These are phyloP conservation scores for Nemotelus nigrinus DNA, from an alignment of 2,888 invertebrate species.

Conservation along the genomic window DNA sequence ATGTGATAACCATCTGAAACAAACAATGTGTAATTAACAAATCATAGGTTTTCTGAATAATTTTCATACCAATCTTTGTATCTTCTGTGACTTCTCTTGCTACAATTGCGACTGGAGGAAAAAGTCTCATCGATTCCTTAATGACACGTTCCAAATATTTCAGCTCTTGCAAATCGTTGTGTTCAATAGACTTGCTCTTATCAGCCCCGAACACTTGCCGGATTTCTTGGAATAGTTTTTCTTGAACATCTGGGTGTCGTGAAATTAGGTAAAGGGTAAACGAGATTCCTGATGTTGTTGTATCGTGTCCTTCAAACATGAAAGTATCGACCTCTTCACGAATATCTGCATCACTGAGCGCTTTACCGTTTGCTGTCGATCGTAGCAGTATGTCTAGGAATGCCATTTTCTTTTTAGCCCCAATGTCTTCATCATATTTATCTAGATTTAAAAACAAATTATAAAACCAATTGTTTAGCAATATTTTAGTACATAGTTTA, in stretches of 20 bases:
- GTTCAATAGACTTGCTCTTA: constrained; percentile 51
- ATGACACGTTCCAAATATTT: constrained; percentile 71
- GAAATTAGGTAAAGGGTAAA: constrained; percentile 58
- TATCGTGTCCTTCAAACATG: constrained; percentile 71
- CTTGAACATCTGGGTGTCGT: constrained; percentile 58
- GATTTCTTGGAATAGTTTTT: constrained; percentile 58
- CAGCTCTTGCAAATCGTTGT: constrained; percentile 55
- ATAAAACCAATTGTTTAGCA: not conserved
- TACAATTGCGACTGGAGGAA: constrained; percentile 73
- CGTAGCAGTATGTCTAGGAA: constrained; percentile 74
- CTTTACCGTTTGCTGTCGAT: constrained; percentile 68
- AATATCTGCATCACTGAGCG: constrained; percentile 69
- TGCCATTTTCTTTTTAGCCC: constrained; percentile 70
- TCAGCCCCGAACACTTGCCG: constrained; percentile 55
- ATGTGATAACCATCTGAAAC: constrained; percentile 55
- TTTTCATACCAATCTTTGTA: constrained; percentile 66
- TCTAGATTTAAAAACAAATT: not conserved
- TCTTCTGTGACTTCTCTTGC: constrained; percentile 68
- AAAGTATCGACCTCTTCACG: constrained; percentile 78
- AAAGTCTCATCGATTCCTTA: constrained; percentile 73
- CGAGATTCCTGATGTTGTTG: constrained; percentile 59
- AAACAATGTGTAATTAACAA: not conserved
- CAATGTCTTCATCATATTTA: constrained; percentile 58
- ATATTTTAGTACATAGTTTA: not conserved
- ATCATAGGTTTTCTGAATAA: too few species aligned